Percentiles rank a stretch among this genome's conserved stretches.
phyloP scores from a whole-genome alignment of 2,113 vertebrate genomes.

The Sprattus sprattus region DNA sequence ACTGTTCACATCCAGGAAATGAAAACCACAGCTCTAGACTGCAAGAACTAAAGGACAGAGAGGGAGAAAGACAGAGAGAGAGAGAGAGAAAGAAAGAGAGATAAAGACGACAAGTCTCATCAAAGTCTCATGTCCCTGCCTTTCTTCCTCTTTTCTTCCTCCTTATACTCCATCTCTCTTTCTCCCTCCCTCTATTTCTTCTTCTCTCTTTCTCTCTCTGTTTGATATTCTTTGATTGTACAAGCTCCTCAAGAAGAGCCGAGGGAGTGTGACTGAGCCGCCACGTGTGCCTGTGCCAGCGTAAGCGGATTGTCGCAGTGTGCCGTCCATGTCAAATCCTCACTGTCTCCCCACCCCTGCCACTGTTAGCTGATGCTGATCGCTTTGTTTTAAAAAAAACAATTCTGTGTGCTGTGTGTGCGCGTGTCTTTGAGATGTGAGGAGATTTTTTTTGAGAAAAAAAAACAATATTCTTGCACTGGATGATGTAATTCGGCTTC shows the following conservation, averaged over 20 bases:
- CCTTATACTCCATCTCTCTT: not conserved
- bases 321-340: conserved; percentile 10
- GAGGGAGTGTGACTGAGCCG: not conserved
- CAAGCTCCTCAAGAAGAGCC: not conserved
- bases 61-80: not conserved
- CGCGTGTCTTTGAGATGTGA: not conserved
- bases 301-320: not conserved
- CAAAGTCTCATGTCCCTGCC: not conserved
- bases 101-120: not conserved
- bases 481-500: not conserved
- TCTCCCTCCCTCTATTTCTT: not conserved
- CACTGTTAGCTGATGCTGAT: not conserved
- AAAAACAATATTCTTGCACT: not conserved
- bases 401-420: not conserved
- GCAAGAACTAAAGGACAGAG: not conserved
- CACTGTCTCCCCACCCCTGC: not conserved
- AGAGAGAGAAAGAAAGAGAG: not conserved
- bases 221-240: not conserved
- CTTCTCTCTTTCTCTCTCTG: not conserved
- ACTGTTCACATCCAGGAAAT: not conserved
- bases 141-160: not conserved
- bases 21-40: not conserved
- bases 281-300: not conserved
- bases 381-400: not conserved
- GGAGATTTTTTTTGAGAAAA: not conserved